These are phyloP conservation scores for Neodiprion fabricii DNA, from an alignment of 1,140 invertebrate genomes.

Conservation along the genomic window DNA sequence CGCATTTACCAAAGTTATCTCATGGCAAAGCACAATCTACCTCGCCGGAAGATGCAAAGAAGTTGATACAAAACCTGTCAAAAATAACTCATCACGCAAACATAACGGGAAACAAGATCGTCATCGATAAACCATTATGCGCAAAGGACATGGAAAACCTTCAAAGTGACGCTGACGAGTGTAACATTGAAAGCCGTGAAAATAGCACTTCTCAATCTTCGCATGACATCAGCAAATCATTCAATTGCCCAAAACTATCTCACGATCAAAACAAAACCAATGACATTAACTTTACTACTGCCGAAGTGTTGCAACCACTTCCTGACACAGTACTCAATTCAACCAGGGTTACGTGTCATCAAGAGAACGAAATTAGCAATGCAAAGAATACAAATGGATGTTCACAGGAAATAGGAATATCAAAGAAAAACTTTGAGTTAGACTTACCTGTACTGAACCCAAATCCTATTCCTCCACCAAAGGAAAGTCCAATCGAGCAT, in stretches of 20 bases:
- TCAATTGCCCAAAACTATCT: not conserved
- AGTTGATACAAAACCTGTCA: slow-evolving; percentile 33
- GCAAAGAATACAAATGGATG: not conserved
- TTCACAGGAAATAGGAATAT: not conserved
- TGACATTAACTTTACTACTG: not conserved
- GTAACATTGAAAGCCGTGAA: not conserved
- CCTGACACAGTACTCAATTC: no score
- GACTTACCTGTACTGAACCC: not conserved
- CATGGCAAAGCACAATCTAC: not conserved
- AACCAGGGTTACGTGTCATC: not conserved
- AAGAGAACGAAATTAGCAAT: not conserved
- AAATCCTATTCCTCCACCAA: slow-evolving; percentile 10
- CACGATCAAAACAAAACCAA: not conserved
- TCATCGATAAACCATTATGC: slow-evolving; percentile 41
- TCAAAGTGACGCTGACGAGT: slow-evolving; percentile 27
- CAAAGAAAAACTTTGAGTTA: not conserved
- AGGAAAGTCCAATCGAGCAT: slow-evolving; percentile 21
- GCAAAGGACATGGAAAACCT: slow-evolving; percentile 37
- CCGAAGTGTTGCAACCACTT: not conserved
- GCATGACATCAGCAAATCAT: not conserved
- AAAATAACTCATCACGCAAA: slow-evolving; percentile 43
- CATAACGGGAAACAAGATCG: slow-evolving; percentile 43
- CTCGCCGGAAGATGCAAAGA: slow-evolving; percentile 21
- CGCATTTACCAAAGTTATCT: not conserved
- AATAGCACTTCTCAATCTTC: not conserved